Base-by-base conservation (phyloP, 2,888 invertebrate genomes). In the Scaptomyza parva region DNA sequence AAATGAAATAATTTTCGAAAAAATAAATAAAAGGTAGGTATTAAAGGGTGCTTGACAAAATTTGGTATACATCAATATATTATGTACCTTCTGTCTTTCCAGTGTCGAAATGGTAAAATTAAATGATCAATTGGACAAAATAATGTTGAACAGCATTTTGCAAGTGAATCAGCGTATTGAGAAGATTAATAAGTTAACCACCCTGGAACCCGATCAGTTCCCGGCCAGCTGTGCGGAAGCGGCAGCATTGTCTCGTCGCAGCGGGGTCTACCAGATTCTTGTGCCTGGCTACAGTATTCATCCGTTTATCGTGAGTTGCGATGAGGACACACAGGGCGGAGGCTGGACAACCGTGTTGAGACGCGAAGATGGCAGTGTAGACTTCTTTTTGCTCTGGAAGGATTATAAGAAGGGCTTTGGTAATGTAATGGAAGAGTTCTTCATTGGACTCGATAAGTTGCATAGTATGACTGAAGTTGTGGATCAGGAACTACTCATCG, bases 291-390 rank as follows among this genome's bases (percentile, higher is more conserved):
- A 78, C 51, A 72, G 93, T 12, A 90, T 92, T 62, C 92, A 93
- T 26, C 93, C 95, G 0, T 94, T 95, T 89, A 94, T 94, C 88
- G 95, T 93, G 0, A 47, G 52, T 1, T 89, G 89, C 48, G 95
- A 70, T 33, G 65, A 70, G 52, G 37, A 52, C 94, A 57, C 50
- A 0, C 92, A 92, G 0, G 94, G 93, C 1, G 95, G 95, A 0
- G 95, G 95, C 7, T 95, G 95, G 95, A 94, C 94, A 52, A 93
- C 94, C 92, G 94, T 59, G 91, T 94, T 95, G 88, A 94, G 94
- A 76, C 93, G 95, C 28, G 93, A 92, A 74, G 94, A 94, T 71
- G 95, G 95, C 0, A 92, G 93, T 3, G 93, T 94, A 79, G 94
- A 95, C 72, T 95, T 95, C 88, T 94, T 93, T 79, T 93, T 93